Evolutionary conservation across 2,113 vertebrate species (phyloP).

Genomic region (Alouatta palliata): DNA sequence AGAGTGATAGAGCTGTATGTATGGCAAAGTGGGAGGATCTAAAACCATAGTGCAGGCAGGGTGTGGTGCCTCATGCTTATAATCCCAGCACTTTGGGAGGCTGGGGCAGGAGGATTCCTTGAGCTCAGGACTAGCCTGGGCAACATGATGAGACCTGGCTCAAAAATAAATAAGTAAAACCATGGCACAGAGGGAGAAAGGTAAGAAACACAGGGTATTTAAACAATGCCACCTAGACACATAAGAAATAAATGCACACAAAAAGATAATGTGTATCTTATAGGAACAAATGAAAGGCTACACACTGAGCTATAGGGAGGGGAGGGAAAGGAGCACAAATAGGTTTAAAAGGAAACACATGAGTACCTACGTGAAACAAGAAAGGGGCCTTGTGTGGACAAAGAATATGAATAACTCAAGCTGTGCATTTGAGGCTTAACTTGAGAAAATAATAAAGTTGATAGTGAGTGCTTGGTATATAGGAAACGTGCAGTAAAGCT

Average conservation of each 20-base stretch:
- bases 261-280: rapidly evolving
- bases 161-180: background rate
- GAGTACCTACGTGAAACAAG: background rate
- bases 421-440: background rate
- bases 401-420: background rate
- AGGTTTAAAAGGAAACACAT: background rate
- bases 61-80: no score
- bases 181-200: background rate
- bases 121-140: no score
- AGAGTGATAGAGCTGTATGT: background rate
- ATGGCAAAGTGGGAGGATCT: rapidly evolving
- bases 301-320: background rate
- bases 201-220: background rate
- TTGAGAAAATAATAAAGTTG: background rate
- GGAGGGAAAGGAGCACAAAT: rapidly evolving
- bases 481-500: background rate
- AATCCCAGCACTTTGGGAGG: no score
- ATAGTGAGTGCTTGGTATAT: background rate
- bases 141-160: no score
- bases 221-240: no score
- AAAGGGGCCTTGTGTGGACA: background rate
- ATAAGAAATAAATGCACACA: background rate
- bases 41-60: no score
- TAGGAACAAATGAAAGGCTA: background rate
- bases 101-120: no score